Evolutionary conservation across 2,113 vertebrate genomes (phyloP).

Genomic region (Hiodon tergisus): DNA sequence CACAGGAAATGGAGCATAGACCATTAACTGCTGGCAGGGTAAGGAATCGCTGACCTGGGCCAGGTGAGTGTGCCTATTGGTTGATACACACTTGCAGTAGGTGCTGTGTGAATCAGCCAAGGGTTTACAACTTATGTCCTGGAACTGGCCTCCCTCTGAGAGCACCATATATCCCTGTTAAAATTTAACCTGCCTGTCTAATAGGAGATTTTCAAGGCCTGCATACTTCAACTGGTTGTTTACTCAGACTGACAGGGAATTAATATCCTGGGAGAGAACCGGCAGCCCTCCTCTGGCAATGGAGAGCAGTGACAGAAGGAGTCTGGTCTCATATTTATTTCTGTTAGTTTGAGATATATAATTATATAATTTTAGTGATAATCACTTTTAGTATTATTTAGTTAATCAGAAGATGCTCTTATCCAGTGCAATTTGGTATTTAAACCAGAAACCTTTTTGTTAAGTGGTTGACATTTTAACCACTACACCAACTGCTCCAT

Average conservation of each 20-base stretch:
- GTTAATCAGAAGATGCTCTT: too few relatives aligned
- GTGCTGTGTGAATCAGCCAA: background rate
- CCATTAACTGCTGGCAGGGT: background rate
- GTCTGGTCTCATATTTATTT: too few relatives aligned
- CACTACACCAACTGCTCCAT: too few relatives aligned
- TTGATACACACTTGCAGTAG: background rate
- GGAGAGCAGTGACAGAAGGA: background rate
- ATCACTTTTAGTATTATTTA: too few relatives aligned
- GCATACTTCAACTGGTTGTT: slow-evolving; percentile 6
- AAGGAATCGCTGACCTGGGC: too few relatives aligned
- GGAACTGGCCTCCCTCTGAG: slow-evolving; percentile 4
- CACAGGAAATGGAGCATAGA: too few relatives aligned
- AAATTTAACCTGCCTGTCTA: slow-evolving; percentile 11
- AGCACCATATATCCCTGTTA: background rate
- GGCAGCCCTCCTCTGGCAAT: background rate
- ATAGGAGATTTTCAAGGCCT: background rate
- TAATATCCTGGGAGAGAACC: background rate
- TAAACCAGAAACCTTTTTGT: too few relatives aligned
- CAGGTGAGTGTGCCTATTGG: background rate
- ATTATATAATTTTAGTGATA: too few relatives aligned
- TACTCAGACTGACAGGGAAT: background rate
- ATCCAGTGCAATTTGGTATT: too few relatives aligned
- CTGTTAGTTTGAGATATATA: too few relatives aligned
- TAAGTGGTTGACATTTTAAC: too few relatives aligned
- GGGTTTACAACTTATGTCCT: background rate